Conservation (phyloP, 35 echinoderm and acorn worm species). For the Heliocidaris tuberculata region DNA sequence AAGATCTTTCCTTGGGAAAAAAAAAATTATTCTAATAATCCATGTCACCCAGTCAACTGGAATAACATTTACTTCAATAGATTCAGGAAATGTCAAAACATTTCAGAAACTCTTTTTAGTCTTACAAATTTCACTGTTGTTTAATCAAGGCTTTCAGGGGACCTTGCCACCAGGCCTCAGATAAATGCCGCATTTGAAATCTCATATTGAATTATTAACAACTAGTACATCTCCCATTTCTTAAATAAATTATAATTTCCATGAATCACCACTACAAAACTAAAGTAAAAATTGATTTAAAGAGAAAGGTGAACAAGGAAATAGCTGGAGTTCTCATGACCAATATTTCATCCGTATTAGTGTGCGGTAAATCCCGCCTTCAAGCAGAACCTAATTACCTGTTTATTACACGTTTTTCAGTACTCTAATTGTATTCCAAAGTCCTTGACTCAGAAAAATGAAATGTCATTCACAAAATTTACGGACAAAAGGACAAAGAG, state of each 20-base stretch:
- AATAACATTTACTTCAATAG: too few relatives aligned
- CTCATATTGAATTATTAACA: too few relatives aligned
- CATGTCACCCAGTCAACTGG: too few relatives aligned
- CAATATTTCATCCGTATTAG: not conserved
- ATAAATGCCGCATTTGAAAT: not conserved
- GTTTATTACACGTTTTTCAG: not conserved
- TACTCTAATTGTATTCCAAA: not conserved
- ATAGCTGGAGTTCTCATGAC: not conserved
- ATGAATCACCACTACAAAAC: not conserved
- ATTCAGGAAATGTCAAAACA: too few relatives aligned
- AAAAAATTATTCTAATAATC: too few relatives aligned
- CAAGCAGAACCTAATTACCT: not conserved
- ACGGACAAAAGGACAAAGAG: not conserved
- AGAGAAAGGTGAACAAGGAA: not conserved
- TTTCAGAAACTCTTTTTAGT: not conserved
- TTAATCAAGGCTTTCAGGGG: not conserved
- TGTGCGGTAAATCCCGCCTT: not conserved
- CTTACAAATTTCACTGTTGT: not conserved
- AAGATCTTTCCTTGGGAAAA: too few relatives aligned
- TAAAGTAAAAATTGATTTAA: not conserved
- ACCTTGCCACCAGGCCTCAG: not conserved
- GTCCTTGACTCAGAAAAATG: not conserved
- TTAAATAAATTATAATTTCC: not conserved
- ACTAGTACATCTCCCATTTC: too few relatives aligned
- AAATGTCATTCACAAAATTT: conserved; percentile 2